Evolutionary conservation across 1,140 invertebrate genomes (phyloP).

Genomic region (Drosophila gunungcola): DNA sequence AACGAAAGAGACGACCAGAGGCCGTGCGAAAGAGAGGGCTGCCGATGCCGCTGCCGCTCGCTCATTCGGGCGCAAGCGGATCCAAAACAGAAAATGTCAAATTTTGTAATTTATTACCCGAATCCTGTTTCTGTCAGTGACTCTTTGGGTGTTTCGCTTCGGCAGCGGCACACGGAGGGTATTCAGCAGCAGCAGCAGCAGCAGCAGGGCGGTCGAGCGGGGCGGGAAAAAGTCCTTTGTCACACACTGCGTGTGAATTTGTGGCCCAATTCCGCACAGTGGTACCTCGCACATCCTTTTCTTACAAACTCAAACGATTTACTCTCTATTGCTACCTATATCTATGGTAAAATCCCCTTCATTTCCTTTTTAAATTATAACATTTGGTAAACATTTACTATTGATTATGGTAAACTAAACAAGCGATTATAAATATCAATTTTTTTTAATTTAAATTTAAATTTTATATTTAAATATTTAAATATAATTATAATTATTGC

Average conservation of each 20-base stretch:
- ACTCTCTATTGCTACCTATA: no score
- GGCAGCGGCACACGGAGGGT: constrained; percentile 48
- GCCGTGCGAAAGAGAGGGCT: constrained; percentile 14
- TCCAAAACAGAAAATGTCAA: constrained; percentile 85
- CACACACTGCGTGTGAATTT: constrained; percentile 82
- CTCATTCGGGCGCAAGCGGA: constrained; percentile 77
- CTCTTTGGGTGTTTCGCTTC: constrained; percentile 69
- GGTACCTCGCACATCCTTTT: constrained; percentile 7
- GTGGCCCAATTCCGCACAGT: constrained; percentile 55
- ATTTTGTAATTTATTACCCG: constrained; percentile 85
- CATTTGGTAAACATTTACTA: no score
- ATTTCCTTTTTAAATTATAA: no score
- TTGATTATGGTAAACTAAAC: no score
- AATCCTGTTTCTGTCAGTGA: constrained; percentile 85
- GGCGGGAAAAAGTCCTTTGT: constrained; percentile 64
- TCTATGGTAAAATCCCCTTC: no score
- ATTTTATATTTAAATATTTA: no score
- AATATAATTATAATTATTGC: no score
- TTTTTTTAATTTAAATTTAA: no score
- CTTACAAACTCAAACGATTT: not conserved
- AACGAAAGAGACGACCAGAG: constrained; percentile 30
- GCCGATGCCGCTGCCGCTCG: constrained; percentile 8
- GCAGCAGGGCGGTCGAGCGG: constrained; percentile 12
- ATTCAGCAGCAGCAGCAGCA: constrained; percentile 10
- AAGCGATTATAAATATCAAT: no score